Percentiles rank a stretch among this genome's conserved stretches.
Conservation (phyloP, 2,888 invertebrate species). For the Altica lythri region DNA sequence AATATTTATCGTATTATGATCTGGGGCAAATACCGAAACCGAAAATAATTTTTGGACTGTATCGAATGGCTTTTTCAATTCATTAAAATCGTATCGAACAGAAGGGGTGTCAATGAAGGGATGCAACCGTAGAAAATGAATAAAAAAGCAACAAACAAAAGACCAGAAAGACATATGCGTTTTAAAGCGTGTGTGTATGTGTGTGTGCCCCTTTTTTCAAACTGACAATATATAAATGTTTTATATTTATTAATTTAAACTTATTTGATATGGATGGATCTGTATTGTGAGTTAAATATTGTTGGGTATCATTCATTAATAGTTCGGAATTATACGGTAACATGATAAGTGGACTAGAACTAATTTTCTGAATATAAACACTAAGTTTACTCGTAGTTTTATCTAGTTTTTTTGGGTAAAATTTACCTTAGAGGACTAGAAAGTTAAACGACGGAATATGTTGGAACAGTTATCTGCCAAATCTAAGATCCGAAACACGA, state of each 20-base stretch:
- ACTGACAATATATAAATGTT: conserved; percentile 28
- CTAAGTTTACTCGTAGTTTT: not conserved
- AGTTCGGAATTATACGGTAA: conserved; percentile 26
- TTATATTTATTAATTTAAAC: conserved; percentile 42
- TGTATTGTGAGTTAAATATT: conserved; percentile 30
- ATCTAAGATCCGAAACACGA: no score
- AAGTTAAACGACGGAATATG: no score
- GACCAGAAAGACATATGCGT: conserved; percentile 33
- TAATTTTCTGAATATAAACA: conserved; percentile 22
- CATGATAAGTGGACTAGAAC: conserved; percentile 24
- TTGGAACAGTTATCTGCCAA: no score
- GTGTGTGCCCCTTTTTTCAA: conserved; percentile 30
- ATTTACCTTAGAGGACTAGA: no score
- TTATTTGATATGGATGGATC: conserved; percentile 31
- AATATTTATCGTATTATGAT: conserved; percentile 20
- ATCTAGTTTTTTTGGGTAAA: no score
- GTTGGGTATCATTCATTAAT: conserved; percentile 21
- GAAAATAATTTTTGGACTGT: conserved; percentile 37
- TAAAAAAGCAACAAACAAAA: conserved; percentile 36
- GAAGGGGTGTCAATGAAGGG: conserved; percentile 48
- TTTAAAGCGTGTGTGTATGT: conserved; percentile 5
- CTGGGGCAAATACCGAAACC: conserved; percentile 28
- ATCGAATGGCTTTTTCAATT: conserved; percentile 37
- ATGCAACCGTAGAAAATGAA: conserved; percentile 45
- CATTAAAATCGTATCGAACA: conserved; percentile 44